Conservation (phyloP, 1,140 invertebrate genomes). For the Sinella curviseta region DNA sequence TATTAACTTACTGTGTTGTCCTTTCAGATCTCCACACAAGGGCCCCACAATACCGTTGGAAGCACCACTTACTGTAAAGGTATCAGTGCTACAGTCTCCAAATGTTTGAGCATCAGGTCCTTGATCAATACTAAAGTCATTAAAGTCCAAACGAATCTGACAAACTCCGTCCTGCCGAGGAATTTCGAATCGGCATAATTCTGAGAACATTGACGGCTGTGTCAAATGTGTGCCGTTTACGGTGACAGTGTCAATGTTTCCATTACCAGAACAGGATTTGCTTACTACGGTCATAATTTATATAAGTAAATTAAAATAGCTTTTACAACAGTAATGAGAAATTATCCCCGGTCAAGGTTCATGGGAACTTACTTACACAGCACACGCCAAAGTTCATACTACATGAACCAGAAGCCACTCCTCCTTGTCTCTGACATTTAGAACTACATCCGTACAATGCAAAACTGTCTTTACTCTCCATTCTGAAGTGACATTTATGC, state of each 20-base stretch:
- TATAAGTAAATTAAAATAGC: too few relatives aligned
- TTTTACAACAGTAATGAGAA: too few relatives aligned
- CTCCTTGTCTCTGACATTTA: not conserved
- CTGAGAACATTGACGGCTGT: not conserved
- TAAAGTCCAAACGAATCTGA: conserved; percentile 41
- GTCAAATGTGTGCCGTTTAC: conserved; percentile 39
- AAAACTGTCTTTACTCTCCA: too few relatives aligned
- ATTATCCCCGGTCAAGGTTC: too few relatives aligned
- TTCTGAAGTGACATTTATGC: too few relatives aligned
- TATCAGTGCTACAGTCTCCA: conserved; percentile 33
- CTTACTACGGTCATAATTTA: conserved; percentile 16
- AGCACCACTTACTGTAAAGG: conserved; percentile 33
- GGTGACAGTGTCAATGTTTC: conserved; percentile 13
- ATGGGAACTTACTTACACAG: not conserved
- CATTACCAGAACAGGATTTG: conserved; percentile 25
- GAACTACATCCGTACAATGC: too few relatives aligned
- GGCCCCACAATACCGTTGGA: conserved; percentile 23
- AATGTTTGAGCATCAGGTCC: not conserved
- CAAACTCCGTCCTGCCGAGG: conserved; percentile 31
- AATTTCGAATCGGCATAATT: conserved; percentile 28
- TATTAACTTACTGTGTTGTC: conserved; percentile 35
- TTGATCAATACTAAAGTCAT: conserved; percentile 19
- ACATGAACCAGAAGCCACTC: not conserved
- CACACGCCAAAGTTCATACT: not conserved
- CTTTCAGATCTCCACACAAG: conserved; percentile 38